These are phyloP conservation scores for Nomada hirtipes DNA, from an alignment of 2,888 invertebrate species.

Conservation along the genomic window DNA sequence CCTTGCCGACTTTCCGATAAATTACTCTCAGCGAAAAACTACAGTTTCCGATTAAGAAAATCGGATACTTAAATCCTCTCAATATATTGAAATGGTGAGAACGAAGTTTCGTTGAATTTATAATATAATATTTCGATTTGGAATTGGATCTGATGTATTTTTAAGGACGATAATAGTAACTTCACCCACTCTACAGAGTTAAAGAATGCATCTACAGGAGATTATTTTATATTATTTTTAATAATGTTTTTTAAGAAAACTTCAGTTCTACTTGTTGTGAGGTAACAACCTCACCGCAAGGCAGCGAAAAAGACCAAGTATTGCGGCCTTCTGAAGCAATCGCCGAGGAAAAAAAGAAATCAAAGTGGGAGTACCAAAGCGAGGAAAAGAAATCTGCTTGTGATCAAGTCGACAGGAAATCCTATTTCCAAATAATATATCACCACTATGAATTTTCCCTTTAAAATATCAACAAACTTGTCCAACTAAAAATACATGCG, in stretches of 20 bases:
- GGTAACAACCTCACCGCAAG: constrained; percentile 15
- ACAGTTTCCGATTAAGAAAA: not conserved
- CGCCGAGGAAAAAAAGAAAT: constrained; percentile 1
- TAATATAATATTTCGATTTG: not conserved
- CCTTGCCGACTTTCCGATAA: not conserved
- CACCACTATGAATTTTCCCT: not conserved
- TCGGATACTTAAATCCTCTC: not conserved
- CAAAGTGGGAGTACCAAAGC: constrained; percentile 5
- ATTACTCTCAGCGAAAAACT: not conserved
- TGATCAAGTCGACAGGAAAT: constrained; percentile 4
- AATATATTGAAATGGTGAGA: too few relatives aligned
- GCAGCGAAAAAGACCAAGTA: constrained; percentile 6
- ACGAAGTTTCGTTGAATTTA: too few relatives aligned
- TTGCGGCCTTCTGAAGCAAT: constrained; percentile 25
- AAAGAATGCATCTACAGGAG: too few relatives aligned
- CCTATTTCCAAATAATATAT: not conserved
- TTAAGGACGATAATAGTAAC: too few relatives aligned
- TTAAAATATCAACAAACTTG: not conserved
- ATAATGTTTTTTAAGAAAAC: not conserved
- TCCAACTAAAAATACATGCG: not conserved
- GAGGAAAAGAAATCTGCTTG: constrained; percentile 12
- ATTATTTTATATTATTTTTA: not conserved
- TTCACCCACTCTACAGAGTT: not conserved
- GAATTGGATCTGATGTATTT: not conserved
- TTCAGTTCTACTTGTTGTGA: not conserved